Evolutionary conservation across 2,113 vertebrate species (phyloP), one percentile per base, ranked within the genome.

Genomic region (Panthera tigris): DNA sequence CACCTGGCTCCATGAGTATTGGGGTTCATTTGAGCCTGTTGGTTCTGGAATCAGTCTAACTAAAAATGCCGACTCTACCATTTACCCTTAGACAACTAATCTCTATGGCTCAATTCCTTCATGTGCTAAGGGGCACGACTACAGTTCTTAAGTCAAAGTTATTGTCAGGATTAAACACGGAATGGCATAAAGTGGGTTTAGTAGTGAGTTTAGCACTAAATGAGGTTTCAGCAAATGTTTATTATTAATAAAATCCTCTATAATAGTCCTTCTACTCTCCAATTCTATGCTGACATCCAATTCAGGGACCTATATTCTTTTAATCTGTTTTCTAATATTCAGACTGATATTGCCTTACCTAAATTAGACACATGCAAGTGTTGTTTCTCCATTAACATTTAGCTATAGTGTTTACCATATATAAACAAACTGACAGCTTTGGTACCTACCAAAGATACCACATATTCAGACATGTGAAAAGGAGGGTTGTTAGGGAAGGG

Each of bases 361-460:
- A 95, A 97, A 84, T 61, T 89, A 96, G 48, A 69, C 14, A 91
- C n/a, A 96, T 29, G 19, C 48, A 71, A 89, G 13, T 86, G 18
- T 21, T 94, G 21, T 78, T 98, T 68, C 74, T 85, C 18, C 27
- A 74, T 68, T 95, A 96, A 55, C 19, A 74, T 90, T 94, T 95
- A 94, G n/a, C 15, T 85, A 50, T 52, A 57, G 27, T 74, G 52
- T 82, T 85, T 92, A 82, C 19, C 83, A 61, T 78, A 78, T 63
- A 85, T 63, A 96, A 92, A 87, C 45, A 94, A 95, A 76, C 31
- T 63, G 81, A 92, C 33, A 97, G n/a, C n/a, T 86, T 93, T 57
- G 71, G 5, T 87, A 50, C 36, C 81, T 92, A 66, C n/a, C 71
- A 61, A 93, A 92, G 25, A 66, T 29, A 97, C 73, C 36, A 81